Evolutionary conservation across 2,888 invertebrate genomes (phyloP), one percentile per base, ranked within the genome.

Genomic region (Nineta flava): DNA sequence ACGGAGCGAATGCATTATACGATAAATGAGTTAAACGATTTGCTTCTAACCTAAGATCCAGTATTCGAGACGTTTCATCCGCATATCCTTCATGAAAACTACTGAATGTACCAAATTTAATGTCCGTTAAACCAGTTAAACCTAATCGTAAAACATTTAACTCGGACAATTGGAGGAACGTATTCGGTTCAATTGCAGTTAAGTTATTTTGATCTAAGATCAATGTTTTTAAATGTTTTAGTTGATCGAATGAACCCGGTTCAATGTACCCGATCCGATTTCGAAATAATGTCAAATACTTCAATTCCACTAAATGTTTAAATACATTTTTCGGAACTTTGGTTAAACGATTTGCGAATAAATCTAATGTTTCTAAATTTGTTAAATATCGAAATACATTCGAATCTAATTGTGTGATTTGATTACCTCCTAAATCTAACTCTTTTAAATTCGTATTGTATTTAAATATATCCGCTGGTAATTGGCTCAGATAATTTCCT

Each of bases 111-210:
- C 52, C 53, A 2, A 51, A 50, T 48, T 53, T 35, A 16, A 57
- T 48, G 13, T 47, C 48, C 10, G 53, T 50, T 12, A 59, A 43
- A 44, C 50, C 35, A 51, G 58, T 59, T 21, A 52, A 51, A 15
- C 57, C 57, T 17, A 59, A 48, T 47, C 57, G 57, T 21, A 59
- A 46, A 15, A 49, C 48, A 42, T 54, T 46, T 4, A 59, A 43
- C 2, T 47, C 31, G 3, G 53, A 54, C 32, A 46, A 15, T 2
- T 52, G 48, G 32, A 56, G 52, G 51, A 59, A 57, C 17, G 57
- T 38, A 17, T 56, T 51, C 41, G 41, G 49, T 3, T 53, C 50
- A n/a, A 59, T 45, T 6, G 47, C 32, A 9, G 17, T 44, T 13
- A 59, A 41, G 2, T 21, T 17, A 47, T 59, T 59, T 16, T 51